Conservation (phyloP, 2,113 vertebrate species). For the Leiothrix lutea region DNA sequence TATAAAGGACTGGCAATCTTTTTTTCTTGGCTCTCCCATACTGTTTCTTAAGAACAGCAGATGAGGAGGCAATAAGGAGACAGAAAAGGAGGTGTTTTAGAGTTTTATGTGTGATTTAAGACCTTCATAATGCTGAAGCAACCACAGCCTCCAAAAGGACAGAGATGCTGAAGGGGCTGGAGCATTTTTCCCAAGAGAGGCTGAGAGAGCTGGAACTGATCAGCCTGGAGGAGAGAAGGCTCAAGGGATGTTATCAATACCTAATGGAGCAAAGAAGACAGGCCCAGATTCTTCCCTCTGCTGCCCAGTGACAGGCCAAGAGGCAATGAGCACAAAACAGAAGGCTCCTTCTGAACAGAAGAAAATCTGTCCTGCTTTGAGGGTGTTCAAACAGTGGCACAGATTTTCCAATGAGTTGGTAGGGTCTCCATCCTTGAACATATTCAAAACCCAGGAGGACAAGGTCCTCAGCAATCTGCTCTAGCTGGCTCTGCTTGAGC, state of each 20-base stretch:
- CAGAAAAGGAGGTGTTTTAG: neutral
- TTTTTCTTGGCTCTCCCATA: fast-evolving
- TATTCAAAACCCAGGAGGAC: neutral
- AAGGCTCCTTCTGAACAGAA: neutral
- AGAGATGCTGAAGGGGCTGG: neutral
- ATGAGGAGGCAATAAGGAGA: neutral
- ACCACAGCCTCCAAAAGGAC: neutral
- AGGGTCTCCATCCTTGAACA: neutral
- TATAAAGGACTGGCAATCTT: neutral
- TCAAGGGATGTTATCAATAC: neutral
- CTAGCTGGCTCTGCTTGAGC: neutral
- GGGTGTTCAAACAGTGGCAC: neutral
- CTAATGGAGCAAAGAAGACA: neutral
- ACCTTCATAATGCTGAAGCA: neutral
- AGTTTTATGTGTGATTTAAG: neutral
- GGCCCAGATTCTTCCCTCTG: neutral
- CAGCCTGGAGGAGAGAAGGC: neutral
- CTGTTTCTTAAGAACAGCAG: neutral
- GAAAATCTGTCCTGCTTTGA: neutral
- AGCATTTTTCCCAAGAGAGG: neutral
- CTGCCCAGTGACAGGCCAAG: neutral
- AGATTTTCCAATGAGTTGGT: neutral
- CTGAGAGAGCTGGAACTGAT: neutral
- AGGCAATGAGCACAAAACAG: too few relatives aligned
- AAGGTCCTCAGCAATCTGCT: neutral